These are phyloP conservation scores for Siniperca scherzeri DNA, from an alignment of 2,797 vertebrate genomes.

Conservation along the genomic window DNA sequence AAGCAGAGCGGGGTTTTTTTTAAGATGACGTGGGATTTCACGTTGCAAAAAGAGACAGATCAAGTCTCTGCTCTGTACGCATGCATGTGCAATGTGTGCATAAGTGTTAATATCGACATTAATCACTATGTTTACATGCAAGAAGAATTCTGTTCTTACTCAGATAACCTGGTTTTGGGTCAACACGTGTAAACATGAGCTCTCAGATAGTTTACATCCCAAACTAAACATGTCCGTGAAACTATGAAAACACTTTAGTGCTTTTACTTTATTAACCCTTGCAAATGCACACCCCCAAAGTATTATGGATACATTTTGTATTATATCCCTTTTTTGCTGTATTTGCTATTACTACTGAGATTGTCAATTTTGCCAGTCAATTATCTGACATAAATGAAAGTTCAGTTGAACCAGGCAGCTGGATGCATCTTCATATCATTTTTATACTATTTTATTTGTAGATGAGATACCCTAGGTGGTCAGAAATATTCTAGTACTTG, in stretches of 20 bases:
- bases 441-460: neutral
- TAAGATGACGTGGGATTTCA: slow-evolving; percentile 59
- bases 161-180: slow-evolving; percentile 45
- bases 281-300: neutral
- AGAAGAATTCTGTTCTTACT: slow-evolving; percentile 29
- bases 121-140: slow-evolving; percentile 56
- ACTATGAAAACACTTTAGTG: slow-evolving; percentile 22
- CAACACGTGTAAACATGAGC: slow-evolving; percentile 44
- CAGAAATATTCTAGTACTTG: neutral
- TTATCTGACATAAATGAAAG: neutral
- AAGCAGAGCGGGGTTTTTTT: slow-evolving; percentile 43
- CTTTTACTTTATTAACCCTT: slow-evolving; percentile 11
- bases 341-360: neutral
- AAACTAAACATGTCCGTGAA: slow-evolving; percentile 46
- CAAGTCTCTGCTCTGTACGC: slow-evolving; percentile 43
- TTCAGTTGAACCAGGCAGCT: neutral
- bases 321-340: neutral
- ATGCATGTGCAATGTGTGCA: slow-evolving; percentile 20
- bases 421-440: too few relatives aligned
- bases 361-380: neutral
- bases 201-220: slow-evolving; percentile 29
- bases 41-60: slow-evolving; percentile 33
- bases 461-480: neutral
- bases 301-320: neutral
- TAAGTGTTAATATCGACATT: slow-evolving; percentile 51